phyloP scores from a whole-genome alignment of 2,113 vertebrate species.

The Scomber japonicus region DNA sequence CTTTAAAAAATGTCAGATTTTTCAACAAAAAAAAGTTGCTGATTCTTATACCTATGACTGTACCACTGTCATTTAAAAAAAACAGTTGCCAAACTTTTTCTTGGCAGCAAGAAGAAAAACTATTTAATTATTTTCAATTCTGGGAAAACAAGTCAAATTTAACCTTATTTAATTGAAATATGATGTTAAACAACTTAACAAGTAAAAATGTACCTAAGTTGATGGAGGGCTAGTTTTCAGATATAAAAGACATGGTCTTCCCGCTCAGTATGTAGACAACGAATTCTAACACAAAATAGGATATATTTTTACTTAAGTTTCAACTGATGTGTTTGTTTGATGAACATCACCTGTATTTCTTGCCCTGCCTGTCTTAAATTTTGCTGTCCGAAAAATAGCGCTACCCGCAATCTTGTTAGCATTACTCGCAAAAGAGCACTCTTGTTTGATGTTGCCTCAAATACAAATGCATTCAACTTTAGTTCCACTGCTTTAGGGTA shows the following conservation, averaged over 20 bases:
- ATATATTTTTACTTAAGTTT: not conserved
- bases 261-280: not conserved
- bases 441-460: not conserved
- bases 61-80: not conserved
- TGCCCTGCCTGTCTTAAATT: not conserved
- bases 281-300: too few species aligned
- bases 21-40: too few species aligned
- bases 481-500: not conserved
- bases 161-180: not conserved
- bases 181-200: too few species aligned
- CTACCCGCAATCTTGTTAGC: not conserved
- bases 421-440: not conserved
- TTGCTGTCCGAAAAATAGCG: not conserved
- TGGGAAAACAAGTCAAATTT: too few species aligned
- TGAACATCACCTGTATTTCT: not conserved
- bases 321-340: not conserved
- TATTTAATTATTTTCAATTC: not conserved
- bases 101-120: not conserved
- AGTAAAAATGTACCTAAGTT: too few species aligned
- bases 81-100: not conserved
- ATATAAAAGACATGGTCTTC: not conserved
- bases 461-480: slow-evolving; percentile 9
- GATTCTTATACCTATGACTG: too few species aligned
- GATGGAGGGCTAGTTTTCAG: not conserved
- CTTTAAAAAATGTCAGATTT: too few species aligned